A percentile compares a stretch with the other conserved stretches of the same genome.
These are phyloP conservation scores for Achroia grisella DNA, from an alignment of 1,140 invertebrate species.

Conservation along the genomic window DNA sequence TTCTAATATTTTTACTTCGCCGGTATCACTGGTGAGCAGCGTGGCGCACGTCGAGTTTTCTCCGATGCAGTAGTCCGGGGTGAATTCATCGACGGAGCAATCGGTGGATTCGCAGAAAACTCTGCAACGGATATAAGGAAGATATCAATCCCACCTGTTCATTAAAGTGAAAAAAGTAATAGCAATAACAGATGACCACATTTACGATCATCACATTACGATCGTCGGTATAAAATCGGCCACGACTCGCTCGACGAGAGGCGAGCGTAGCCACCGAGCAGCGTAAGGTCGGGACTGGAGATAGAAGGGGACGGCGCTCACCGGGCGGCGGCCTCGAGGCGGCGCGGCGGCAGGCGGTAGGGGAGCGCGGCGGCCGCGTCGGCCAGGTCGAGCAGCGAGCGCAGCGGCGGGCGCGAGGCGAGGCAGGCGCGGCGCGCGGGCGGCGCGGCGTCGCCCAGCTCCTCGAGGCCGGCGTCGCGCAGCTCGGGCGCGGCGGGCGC, in stretches of 20 bases:
- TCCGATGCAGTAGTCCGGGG: constrained; percentile 21
- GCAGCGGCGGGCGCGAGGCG: constrained; percentile 9
- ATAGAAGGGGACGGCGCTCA: not conserved
- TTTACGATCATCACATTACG: no score
- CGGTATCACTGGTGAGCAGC: constrained; percentile 26
- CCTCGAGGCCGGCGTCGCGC: constrained; percentile 19
- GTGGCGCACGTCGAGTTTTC: constrained; percentile 24
- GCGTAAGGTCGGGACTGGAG: no score
- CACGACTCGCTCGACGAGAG: no score
- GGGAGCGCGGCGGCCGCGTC: constrained; percentile 10
- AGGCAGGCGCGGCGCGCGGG: constrained; percentile 24
- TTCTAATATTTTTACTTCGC: constrained; percentile 22
- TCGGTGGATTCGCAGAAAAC: not conserved
- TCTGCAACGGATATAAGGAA: no score
- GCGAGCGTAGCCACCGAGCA: no score
- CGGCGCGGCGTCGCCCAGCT: constrained; percentile 25
- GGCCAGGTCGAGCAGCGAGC: constrained; percentile 31
- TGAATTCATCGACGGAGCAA: not conserved
- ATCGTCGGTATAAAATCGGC: no score
- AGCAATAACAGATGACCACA: no score
- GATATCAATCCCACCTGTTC: no score
- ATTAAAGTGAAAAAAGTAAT: no score
- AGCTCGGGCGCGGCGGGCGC: constrained; percentile 11
- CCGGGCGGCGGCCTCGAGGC: constrained; percentile 5
- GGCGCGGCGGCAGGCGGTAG: constrained; percentile 8